Conservation (phyloP, 2,113 vertebrate genomes). For the Silurus asotus region DNA sequence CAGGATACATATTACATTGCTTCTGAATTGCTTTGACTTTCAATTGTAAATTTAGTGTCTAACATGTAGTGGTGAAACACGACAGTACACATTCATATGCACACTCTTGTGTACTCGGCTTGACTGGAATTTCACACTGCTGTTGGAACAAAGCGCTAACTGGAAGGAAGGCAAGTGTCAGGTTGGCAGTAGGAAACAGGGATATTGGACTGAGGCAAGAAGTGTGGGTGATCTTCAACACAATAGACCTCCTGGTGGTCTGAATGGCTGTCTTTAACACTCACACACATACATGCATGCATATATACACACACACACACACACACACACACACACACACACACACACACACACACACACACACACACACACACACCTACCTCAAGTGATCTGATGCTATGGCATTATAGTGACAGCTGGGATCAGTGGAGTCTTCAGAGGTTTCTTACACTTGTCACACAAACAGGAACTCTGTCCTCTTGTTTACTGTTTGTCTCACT, state of each 20-base stretch:
- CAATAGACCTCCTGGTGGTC: conserved; percentile 59
- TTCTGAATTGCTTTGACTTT: conserved; percentile 32
- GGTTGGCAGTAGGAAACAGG: conserved; percentile 43
- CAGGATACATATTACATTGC: neutral
- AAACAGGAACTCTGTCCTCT: conserved; percentile 45
- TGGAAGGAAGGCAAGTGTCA: conserved; percentile 73
- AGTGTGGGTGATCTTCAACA: conserved; percentile 59
- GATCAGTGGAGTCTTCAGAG: conserved; percentile 60
- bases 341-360: conserved; percentile 7
- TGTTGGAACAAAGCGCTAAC: conserved; percentile 69
- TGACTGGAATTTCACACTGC: conserved; percentile 68
- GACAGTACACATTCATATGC: conserved; percentile 76
- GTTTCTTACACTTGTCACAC: conserved; percentile 58
- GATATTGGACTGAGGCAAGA: conserved; percentile 55
- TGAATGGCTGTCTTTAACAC: conserved; percentile 44
- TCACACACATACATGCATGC: conserved; percentile 18
- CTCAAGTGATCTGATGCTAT: conserved; percentile 58
- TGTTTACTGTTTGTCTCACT: conserved; percentile 51
- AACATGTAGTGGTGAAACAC: conserved; percentile 69
- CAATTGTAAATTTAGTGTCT: conserved; percentile 56
- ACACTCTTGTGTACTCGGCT: conserved; percentile 75
- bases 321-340: conserved; percentile 31
- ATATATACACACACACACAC: conserved; percentile 27
- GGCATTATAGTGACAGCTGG: conserved; percentile 71
- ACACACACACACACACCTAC: conserved; percentile 12